Evolutionary conservation across 1,140 invertebrate genomes (phyloP).

Genomic region (Tribolium castaneum): DNA sequence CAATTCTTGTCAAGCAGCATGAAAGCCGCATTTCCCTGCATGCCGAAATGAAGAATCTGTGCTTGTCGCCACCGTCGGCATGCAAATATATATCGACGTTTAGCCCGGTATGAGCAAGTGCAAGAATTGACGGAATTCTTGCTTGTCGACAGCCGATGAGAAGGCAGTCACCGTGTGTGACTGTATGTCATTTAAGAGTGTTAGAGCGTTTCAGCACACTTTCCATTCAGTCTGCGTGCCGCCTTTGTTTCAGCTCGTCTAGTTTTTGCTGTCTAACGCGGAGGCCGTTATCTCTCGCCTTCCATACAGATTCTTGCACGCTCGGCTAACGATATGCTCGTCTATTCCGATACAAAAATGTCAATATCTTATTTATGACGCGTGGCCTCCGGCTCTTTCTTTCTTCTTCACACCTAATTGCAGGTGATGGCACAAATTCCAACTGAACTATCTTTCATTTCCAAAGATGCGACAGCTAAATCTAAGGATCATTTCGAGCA

Average conservation of each 20-base stretch:
- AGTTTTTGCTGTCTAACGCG: constrained; percentile 32
- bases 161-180: constrained; percentile 36
- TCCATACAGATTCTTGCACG: constrained; percentile 36
- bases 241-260: constrained; percentile 34
- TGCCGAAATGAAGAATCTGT: constrained; percentile 1
- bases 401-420: neutral
- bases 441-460: constrained; percentile 3
- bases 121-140: constrained; percentile 30
- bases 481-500: constrained; percentile 1
- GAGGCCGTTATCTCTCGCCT: constrained; percentile 26
- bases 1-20: neutral
- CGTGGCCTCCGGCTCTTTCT: neutral
- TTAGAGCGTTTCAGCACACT: constrained; percentile 28
- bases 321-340: constrained; percentile 21
- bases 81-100: constrained; percentile 17
- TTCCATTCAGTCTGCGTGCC: constrained; percentile 31
- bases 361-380: constrained; percentile 40
- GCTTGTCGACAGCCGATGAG: constrained; percentile 24
- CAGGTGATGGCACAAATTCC: neutral
- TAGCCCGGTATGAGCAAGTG: neutral
- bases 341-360: constrained; percentile 36
- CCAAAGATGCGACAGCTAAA: neutral
- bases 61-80: neutral
- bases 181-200: constrained; percentile 37
- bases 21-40: neutral